Conservation (phyloP, 1,140 invertebrate genomes). For the Psilanteris sp. region DNA sequence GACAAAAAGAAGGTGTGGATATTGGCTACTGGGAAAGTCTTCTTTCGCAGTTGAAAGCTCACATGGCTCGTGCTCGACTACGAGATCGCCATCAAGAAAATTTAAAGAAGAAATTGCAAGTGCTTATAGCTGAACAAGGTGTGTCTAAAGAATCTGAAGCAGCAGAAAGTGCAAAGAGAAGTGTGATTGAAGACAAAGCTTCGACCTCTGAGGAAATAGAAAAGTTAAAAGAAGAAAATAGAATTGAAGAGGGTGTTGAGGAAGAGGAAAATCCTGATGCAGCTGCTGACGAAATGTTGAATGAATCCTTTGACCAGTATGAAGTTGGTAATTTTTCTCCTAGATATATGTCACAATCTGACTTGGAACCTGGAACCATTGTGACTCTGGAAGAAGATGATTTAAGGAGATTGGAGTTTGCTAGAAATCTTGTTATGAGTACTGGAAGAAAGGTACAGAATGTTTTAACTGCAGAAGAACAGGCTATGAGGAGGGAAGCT, state of each 20-base stretch:
- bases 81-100: slow-evolving; percentile 96
- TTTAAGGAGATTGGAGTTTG: slow-evolving; percentile 86
- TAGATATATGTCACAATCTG: slow-evolving; percentile 83
- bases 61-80: slow-evolving; percentile 95
- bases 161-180: slow-evolving; percentile 29
- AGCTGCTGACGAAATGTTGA: slow-evolving; percentile 80
- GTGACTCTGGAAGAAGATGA: slow-evolving; percentile 91
- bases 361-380: slow-evolving; percentile 91
- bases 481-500: slow-evolving; percentile 87
- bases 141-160: slow-evolving; percentile 80
- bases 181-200: slow-evolving; percentile 40
- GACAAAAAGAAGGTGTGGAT: slow-evolving; percentile 93
- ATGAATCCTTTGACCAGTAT: slow-evolving; percentile 87
- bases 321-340: slow-evolving; percentile 92
- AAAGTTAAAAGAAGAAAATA: slow-evolving; percentile 69
- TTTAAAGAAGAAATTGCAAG: slow-evolving; percentile 91
- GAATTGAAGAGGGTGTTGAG: slow-evolving; percentile 56
- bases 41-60: slow-evolving; percentile 82
- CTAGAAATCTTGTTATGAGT: slow-evolving; percentile 83
- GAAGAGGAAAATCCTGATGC: slow-evolving; percentile 26
- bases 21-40: slow-evolving; percentile 76
- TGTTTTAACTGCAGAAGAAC: slow-evolving; percentile 81
- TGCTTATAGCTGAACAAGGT: slow-evolving; percentile 93
- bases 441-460: slow-evolving; percentile 81
- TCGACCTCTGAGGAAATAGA: slow-evolving; percentile 58